phyloP scores from a whole-genome alignment of 2,797 vertebrate species.

The Parauchenoglanis punctatus region DNA sequence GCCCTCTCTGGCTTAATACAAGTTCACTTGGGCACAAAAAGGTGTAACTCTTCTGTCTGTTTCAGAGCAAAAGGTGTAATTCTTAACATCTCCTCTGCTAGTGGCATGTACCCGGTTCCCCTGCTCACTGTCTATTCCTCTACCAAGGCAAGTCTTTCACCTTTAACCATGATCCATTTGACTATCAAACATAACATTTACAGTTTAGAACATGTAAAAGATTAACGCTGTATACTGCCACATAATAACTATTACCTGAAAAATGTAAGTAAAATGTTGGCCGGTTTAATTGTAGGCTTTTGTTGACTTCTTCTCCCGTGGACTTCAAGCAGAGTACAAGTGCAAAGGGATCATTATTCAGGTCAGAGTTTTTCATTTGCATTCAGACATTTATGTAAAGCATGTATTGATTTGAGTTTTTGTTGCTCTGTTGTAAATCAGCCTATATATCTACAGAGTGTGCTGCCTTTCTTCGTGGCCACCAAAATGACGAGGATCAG shows the following conservation, averaged over 20 bases:
- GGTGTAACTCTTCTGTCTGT: conserved; percentile 42
- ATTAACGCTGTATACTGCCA: neutral
- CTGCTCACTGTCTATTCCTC: conserved; percentile 82
- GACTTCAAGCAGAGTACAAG: conserved; percentile 88
- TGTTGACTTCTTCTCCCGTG: conserved; percentile 91
- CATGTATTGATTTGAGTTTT: neutral
- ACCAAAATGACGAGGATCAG: conserved; percentile 90
- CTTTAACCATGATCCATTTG: neutral
- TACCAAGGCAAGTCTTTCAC: conserved; percentile 75
- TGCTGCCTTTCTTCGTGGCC: conserved; percentile 87
- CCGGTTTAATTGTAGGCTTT: conserved; percentile 78
- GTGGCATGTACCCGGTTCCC: conserved; percentile 74
- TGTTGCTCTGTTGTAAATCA: neutral
- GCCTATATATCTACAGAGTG: conserved; percentile 75
- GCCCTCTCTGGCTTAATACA: neutral
- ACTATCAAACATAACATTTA: neutral
- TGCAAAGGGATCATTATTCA: conserved; percentile 91
- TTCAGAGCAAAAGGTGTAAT: conserved; percentile 84
- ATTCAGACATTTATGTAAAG: neutral
- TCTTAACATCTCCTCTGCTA: conserved; percentile 82
- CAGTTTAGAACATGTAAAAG: neutral
- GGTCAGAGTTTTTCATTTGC: conserved; percentile 71
- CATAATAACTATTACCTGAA: neutral
- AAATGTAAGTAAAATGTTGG: neutral
- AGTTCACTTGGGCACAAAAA: neutral